phyloP scores from a whole-genome alignment of 2,888 invertebrate species.

The Melieria omissa region DNA sequence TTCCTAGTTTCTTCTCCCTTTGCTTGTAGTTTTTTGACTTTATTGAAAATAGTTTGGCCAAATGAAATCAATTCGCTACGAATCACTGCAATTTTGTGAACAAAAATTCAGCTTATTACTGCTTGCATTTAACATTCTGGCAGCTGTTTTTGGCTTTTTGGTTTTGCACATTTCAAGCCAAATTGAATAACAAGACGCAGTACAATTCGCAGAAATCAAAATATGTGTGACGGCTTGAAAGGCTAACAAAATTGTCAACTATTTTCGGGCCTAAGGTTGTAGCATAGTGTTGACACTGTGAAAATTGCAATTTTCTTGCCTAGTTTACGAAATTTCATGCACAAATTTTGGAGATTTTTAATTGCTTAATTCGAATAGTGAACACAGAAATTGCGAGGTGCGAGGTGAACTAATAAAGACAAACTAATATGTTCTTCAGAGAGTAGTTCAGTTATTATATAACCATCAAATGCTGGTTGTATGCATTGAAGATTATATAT shows the following conservation, averaged over 20 bases:
- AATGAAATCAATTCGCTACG: slow-evolving; percentile 58
- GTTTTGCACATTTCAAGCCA: too few species aligned
- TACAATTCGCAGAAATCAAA: slow-evolving; percentile 39
- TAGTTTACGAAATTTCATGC: slow-evolving; percentile 43
- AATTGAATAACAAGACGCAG: too few species aligned
- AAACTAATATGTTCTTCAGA: too few species aligned
- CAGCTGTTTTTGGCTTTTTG: slow-evolving; percentile 15
- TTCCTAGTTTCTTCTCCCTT: slow-evolving; percentile 25
- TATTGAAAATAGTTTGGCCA: slow-evolving; percentile 43
- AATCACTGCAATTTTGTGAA: slow-evolving; percentile 49
- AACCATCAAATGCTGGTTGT: too few species aligned
- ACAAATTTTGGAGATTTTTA: background rate
- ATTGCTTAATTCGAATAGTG: slow-evolving; percentile 19
- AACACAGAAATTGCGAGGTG: too few species aligned
- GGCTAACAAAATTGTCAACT: slow-evolving; percentile 27
- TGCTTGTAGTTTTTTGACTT: slow-evolving; percentile 41
- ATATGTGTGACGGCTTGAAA: slow-evolving; percentile 24
- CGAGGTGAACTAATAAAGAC: too few species aligned
- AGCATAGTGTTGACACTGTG: slow-evolving; percentile 44
- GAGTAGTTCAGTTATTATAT: too few species aligned
- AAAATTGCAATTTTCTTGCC: slow-evolving; percentile 56
- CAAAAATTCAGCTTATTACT: slow-evolving; percentile 15
- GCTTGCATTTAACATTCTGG: slow-evolving; percentile 15
- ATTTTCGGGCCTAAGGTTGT: slow-evolving; percentile 7
- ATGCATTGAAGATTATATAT: too few species aligned